A percentile compares a stretch with the other conserved stretches of the same genome.
Evolutionary conservation across 2,113 vertebrate genomes (phyloP).

Genomic region (Montifringilla adamsi): DNA sequence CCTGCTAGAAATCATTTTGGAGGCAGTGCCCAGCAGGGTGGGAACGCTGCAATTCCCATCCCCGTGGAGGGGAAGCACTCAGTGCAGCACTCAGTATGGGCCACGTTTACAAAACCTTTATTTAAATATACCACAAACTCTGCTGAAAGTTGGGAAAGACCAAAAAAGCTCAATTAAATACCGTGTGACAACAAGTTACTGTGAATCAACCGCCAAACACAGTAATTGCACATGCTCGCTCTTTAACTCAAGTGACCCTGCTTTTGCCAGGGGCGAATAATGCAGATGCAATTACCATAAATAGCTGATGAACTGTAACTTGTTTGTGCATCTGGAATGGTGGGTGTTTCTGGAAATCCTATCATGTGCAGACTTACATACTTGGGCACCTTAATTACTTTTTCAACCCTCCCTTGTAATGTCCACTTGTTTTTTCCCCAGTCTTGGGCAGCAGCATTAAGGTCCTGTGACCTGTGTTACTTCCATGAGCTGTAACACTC

Average conservation of each 20-base stretch:
- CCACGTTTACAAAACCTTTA: not conserved
- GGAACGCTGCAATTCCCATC: not conserved
- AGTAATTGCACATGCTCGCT: not conserved
- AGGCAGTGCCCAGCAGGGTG: accelerated
- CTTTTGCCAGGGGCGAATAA: slow-evolving; percentile 23
- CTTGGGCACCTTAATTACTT: not conserved
- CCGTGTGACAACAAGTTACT: not conserved
- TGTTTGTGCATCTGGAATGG: not conserved
- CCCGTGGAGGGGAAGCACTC: accelerated
- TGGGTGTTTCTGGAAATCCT: slow-evolving; percentile 37
- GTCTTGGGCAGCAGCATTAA: accelerated
- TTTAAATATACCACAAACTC: not conserved
- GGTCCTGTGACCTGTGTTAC: not conserved
- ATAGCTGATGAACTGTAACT: slow-evolving; percentile 24
- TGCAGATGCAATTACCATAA: slow-evolving; percentile 22
- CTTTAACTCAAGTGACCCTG: slow-evolving; percentile 43
- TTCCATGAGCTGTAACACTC: not conserved
- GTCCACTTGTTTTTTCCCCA: not conserved
- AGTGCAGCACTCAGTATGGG: accelerated
- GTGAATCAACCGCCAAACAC: not conserved
- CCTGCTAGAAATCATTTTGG: not conserved
- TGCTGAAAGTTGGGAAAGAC: not conserved
- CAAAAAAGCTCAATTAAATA: not conserved
- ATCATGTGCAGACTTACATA: not conserved
- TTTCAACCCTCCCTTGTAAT: not conserved